Percentiles rank a stretch among this genome's conserved stretches.
These are phyloP conservation scores for Sisor rabdophorus DNA, from an alignment of 2,113 vertebrate genomes.

Conservation along the genomic window DNA sequence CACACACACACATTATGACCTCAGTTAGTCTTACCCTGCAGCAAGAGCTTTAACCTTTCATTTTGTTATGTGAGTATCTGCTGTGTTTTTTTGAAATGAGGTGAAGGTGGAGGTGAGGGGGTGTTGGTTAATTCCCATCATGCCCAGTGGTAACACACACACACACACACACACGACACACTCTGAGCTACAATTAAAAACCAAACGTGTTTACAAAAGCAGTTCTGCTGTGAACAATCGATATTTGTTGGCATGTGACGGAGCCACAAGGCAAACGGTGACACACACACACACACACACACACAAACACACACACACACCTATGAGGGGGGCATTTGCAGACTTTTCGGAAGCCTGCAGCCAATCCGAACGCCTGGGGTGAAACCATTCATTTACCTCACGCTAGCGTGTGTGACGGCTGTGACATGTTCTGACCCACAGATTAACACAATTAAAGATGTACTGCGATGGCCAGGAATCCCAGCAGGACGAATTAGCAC, in stretches of 20 bases:
- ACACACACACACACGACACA: neutral
- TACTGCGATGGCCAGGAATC: neutral
- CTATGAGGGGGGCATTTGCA: neutral
- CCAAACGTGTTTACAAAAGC: constrained; percentile 22
- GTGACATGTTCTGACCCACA: neutral
- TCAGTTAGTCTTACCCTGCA: constrained; percentile 23
- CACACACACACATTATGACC: constrained; percentile 13
- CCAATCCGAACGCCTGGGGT: constrained; percentile 1
- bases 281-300: constrained; percentile 12
- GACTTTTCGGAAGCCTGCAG: neutral
- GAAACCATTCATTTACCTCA: neutral
- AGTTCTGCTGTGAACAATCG: constrained; percentile 11
- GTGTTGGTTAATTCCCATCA: constrained; percentile 12
- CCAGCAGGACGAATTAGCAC: constrained; percentile 4
- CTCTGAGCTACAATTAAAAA: constrained; percentile 26
- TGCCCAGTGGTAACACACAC: neutral
- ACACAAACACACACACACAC: constrained; percentile 2
- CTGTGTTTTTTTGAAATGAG: neutral
- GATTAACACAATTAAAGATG: constrained; percentile 1
- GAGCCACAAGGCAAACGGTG: neutral
- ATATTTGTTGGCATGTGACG: constrained; percentile 13
- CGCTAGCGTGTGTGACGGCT: neutral
- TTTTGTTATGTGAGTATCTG: constrained; percentile 10
- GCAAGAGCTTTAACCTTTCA: constrained; percentile 16
- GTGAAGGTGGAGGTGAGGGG: neutral